These are phyloP conservation scores for Coturnix japonica DNA, from an alignment of 2,113 vertebrate species.

Conservation along the genomic window DNA sequence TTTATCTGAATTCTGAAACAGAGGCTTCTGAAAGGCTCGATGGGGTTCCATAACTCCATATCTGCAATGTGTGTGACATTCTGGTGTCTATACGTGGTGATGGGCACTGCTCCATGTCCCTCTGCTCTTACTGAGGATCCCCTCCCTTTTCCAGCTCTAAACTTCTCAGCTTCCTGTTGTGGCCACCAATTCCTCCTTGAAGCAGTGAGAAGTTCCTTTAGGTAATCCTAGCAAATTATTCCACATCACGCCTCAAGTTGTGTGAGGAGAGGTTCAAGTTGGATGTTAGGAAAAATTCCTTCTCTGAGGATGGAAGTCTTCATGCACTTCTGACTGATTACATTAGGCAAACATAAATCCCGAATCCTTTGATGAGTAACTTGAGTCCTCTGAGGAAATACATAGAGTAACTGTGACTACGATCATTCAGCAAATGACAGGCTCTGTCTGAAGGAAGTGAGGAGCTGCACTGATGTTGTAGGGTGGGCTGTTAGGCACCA, in stretches of 20 bases:
- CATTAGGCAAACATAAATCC: neutral
- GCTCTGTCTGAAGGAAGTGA: neutral
- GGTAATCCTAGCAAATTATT: fast-evolving
- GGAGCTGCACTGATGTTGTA: too few species aligned
- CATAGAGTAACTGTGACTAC: neutral
- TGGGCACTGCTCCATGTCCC: fast-evolving
- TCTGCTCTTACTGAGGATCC: neutral
- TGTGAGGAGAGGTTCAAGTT: too few species aligned
- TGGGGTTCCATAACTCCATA: neutral
- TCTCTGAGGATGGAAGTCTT: neutral
- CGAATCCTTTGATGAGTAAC: neutral
- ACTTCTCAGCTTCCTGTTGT: fast-evolving
- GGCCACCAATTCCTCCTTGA: neutral
- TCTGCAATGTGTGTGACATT: neutral
- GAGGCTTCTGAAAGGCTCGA: neutral
- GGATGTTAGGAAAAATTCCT: too few species aligned
- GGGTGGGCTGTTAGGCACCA: too few species aligned
- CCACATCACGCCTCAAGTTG: too few species aligned
- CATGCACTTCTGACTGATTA: neutral
- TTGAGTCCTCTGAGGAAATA: neutral
- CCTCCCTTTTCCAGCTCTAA: neutral
- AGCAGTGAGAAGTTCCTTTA: neutral
- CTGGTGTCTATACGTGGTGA: neutral
- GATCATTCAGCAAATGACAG: neutral
- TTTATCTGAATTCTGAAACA: neutral